A percentile compares a stretch with the other conserved stretches of the same genome.
phyloP scores from a whole-genome alignment of 2,797 vertebrate species.

The Hephaestus fuliginosus region DNA sequence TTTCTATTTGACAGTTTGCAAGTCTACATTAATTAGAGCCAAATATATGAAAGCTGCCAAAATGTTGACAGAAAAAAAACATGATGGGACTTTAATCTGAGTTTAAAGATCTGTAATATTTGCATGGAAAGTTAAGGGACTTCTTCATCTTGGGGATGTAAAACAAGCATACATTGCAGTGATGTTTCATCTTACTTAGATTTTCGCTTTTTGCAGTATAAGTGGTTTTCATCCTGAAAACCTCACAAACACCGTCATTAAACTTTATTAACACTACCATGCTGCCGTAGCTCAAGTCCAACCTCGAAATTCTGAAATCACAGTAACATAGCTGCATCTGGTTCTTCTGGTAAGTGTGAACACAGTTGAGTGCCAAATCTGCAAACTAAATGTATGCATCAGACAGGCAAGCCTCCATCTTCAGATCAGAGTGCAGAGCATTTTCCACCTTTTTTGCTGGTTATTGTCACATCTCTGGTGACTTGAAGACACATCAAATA shows the following conservation, averaged over 20 bases:
- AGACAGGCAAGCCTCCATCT: background rate
- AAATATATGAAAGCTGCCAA: too few relatives aligned
- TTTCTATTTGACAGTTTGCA: background rate
- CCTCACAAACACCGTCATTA: background rate
- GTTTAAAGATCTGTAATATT: too few relatives aligned
- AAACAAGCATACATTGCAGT: too few relatives aligned
- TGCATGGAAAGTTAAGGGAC: too few relatives aligned
- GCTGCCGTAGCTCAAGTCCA: background rate
- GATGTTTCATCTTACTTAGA: too few relatives aligned
- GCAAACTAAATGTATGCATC: background rate
- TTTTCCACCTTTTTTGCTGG: background rate
- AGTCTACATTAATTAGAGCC: too few relatives aligned
- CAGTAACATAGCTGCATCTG: background rate
- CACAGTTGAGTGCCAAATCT: background rate
- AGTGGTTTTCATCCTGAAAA: background rate
- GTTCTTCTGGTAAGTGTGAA: background rate
- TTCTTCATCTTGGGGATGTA: too few relatives aligned
- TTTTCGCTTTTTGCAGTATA: too few relatives aligned
- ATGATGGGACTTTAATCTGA: too few relatives aligned
- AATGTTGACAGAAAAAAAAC: too few relatives aligned
- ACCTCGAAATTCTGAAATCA: background rate
- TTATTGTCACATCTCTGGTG: background rate
- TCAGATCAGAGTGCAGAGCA: background rate
- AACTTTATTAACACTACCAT: background rate
- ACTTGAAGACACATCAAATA: background rate